phyloP scores from a whole-genome alignment of 1,140 invertebrate species.

The Drosophila repleta region DNA sequence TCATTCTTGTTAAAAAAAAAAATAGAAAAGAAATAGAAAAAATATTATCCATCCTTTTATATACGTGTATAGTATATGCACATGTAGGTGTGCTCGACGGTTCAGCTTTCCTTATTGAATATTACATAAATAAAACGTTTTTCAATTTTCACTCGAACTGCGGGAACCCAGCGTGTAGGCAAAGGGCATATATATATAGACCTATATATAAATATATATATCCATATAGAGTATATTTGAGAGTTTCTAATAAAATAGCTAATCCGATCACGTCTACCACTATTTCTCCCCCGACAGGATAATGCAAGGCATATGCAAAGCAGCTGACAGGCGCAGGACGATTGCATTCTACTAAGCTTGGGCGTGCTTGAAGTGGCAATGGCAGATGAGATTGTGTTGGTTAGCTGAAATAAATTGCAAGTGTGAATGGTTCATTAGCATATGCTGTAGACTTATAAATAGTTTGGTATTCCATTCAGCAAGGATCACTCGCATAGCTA shows the following conservation, averaged over 20 bases:
- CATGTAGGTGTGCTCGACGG: background rate
- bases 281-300: conserved; percentile 39
- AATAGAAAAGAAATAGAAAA: background rate
- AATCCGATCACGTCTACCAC: conserved; percentile 74
- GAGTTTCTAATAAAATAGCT: conserved; percentile 79
- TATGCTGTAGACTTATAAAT: conserved; percentile 39
- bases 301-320: conserved; percentile 50
- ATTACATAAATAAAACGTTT: conserved; percentile 71
- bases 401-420: conserved; percentile 54
- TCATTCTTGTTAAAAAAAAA: conserved; percentile 50
- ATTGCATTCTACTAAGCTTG: conserved; percentile 43
- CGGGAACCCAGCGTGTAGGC: conserved; percentile 4
- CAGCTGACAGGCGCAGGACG: conserved; percentile 13
- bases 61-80: background rate
- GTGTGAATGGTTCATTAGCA: conserved; percentile 55
- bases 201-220: conserved; percentile 20
- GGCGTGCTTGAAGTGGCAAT: background rate
- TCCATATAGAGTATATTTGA: conserved; percentile 58
- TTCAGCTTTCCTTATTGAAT: conserved; percentile 54
- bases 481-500: conserved; percentile 1
- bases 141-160: conserved; percentile 64
- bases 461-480: conserved; percentile 42
- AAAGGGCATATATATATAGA: conserved; percentile 5
- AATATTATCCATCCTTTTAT: conserved; percentile 17
- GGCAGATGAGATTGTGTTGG: conserved; percentile 10